Evolutionary conservation across 2,888 invertebrate species (phyloP).

Genomic region (Heliconius hortense): DNA sequence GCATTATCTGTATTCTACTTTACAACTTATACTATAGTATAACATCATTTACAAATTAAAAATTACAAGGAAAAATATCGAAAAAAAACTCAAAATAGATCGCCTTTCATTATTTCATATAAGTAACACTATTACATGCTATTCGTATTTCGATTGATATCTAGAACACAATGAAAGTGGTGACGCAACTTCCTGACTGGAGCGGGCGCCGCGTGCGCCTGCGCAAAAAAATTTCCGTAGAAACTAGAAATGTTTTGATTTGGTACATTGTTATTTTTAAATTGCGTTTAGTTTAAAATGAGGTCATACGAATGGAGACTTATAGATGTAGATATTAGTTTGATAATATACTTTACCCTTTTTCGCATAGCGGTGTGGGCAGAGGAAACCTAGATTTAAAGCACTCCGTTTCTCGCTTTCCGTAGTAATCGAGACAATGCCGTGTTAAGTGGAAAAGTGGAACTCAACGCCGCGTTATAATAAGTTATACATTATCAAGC

Average conservation of each 20-base stretch:
- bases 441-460: too few species aligned
- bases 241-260: conserved; percentile 5
- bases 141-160: conserved; percentile 52
- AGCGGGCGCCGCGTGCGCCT: conserved; percentile 41
- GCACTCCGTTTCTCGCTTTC: not conserved
- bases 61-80: not conserved
- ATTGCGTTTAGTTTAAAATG: not conserved
- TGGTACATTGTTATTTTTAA: not conserved
- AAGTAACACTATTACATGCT: conserved; percentile 36
- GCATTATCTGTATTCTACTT: too few species aligned
- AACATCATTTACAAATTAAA: not conserved
- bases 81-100: not conserved
- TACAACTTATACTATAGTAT: too few species aligned
- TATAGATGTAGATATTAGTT: not conserved
- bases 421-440: too few species aligned
- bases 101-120: conserved; percentile 33
- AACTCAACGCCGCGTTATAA: too few species aligned
- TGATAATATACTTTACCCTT: not conserved
- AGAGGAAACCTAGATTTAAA: not conserved
- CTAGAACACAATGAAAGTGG: conserved; percentile 68
- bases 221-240: conserved; percentile 47
- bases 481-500: too few species aligned
- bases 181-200: conserved; percentile 54
- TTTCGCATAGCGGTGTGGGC: not conserved
- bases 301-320: not conserved